These are phyloP conservation scores for Arbacia lixula DNA, from an alignment of 53 echinoderm and acorn worm genomes.

Conservation along the genomic window DNA sequence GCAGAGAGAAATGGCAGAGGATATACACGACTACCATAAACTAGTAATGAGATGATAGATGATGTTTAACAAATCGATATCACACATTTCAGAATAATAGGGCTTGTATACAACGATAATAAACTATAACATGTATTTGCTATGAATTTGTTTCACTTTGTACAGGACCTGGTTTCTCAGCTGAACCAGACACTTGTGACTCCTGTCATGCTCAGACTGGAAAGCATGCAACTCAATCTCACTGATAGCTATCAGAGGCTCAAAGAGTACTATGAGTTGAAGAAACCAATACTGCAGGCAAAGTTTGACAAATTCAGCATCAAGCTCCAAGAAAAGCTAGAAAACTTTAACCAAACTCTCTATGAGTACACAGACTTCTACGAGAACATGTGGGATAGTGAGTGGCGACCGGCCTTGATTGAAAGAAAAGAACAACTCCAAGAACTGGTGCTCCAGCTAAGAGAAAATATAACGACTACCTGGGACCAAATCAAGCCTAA, in stretches of 20 bases:
- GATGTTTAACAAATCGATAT: too few relatives aligned
- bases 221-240: not conserved
- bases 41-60: too few relatives aligned
- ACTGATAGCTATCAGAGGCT: conserved; percentile 30
- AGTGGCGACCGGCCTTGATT: conserved; percentile 8
- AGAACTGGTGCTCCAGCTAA: too few relatives aligned
- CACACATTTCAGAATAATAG: too few relatives aligned
- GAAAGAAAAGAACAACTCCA: not conserved
- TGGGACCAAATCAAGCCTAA: conserved; percentile 1
- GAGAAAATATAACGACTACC: too few relatives aligned
- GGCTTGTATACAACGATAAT: too few relatives aligned
- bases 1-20: too few relatives aligned
- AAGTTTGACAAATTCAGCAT: conserved; percentile 45
- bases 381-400: conserved; percentile 23
- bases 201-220: not conserved
- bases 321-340: not conserved
- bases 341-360: conserved; percentile 11
- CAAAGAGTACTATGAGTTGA: not conserved
- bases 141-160: not conserved
- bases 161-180: not conserved
- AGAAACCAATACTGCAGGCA: conserved; percentile 14
- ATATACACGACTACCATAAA: too few relatives aligned
- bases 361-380: conserved; percentile 22
- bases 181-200: not conserved
- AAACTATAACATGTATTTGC: too few relatives aligned